Percentiles rank a stretch among this genome's conserved stretches.
phyloP scores from a whole-genome alignment of 2,113 vertebrate species.

The Coturnix japonica region DNA sequence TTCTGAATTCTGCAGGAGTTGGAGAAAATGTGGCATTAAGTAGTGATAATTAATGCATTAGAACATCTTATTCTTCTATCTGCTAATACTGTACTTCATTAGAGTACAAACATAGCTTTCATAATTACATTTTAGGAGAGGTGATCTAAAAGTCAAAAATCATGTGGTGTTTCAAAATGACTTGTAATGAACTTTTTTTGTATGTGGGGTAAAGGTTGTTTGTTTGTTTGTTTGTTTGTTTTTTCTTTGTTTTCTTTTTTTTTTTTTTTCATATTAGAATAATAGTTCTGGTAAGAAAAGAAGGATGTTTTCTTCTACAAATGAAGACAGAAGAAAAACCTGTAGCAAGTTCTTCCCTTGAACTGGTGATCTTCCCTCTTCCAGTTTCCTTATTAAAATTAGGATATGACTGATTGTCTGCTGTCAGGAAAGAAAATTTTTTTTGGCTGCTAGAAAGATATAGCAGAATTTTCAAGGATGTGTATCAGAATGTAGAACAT shows the following conservation, averaged over 20 bases:
- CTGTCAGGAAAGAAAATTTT: neutral
- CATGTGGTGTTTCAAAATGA: neutral
- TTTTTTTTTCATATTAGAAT: neutral
- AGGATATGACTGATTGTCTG: neutral
- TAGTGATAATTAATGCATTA: neutral
- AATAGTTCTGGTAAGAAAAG: neutral
- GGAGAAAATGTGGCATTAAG: neutral
- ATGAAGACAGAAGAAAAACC: neutral
- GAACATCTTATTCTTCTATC: neutral
- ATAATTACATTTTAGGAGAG: fast-evolving
- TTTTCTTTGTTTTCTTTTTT: neutral
- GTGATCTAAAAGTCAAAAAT: neutral
- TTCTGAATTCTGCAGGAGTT: neutral
- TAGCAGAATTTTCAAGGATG: neutral
- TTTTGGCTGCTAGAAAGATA: neutral
- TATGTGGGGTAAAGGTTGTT: neutral
- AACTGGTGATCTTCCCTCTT: neutral
- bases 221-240: too few species aligned
- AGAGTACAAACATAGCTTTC: neutral
- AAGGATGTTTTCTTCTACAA: neutral
- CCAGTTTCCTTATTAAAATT: neutral
- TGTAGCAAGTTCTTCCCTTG: neutral
- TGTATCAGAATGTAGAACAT: neutral
- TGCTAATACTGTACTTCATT: neutral
- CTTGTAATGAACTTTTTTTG: neutral